A percentile compares a stretch with the other conserved stretches of the same genome.
Evolutionary conservation across 2,797 vertebrate species (phyloP).

Genomic region (Hoplostethus atlanticus): DNA sequence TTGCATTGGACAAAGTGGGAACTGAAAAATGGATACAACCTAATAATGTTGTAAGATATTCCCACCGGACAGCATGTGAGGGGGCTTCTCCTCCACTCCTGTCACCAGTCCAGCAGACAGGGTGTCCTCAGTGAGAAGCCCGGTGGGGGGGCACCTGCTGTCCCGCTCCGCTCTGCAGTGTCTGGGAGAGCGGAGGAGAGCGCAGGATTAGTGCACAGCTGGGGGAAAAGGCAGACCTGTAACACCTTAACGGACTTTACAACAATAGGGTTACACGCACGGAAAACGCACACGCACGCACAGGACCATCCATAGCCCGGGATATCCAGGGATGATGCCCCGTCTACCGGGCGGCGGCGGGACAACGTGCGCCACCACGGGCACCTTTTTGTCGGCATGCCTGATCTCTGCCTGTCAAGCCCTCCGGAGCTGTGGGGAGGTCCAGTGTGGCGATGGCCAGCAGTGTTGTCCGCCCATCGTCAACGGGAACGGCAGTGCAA

Average conservation of each 20-base stretch:
- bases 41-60: slow-evolving; percentile 63
- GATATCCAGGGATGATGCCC: slow-evolving; percentile 71
- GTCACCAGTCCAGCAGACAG: slow-evolving; percentile 47
- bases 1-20: background rate
- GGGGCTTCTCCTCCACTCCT: slow-evolving; percentile 35
- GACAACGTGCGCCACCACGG: slow-evolving; percentile 58
- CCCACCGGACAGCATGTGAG: slow-evolving; percentile 33
- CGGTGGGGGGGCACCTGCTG: slow-evolving; percentile 65
- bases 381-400: slow-evolving; percentile 76
- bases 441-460: slow-evolving; percentile 88
- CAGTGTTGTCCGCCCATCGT: slow-evolving; percentile 86
- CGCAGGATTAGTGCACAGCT: slow-evolving; percentile 55
- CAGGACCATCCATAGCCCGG: background rate
- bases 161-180: slow-evolving; percentile 63
- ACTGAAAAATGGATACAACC: slow-evolving; percentile 16
- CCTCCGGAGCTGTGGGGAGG: slow-evolving; percentile 86
- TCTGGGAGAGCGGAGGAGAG: slow-evolving; percentile 33
- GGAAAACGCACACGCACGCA: slow-evolving; percentile 34
- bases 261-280: slow-evolving; percentile 8
- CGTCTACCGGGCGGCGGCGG: slow-evolving; percentile 68
- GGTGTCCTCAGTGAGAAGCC: slow-evolving; percentile 38
- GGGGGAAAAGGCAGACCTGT: slow-evolving; percentile 47
- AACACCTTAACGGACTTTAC: slow-evolving; percentile 59
- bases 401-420: slow-evolving; percentile 83
- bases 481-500: slow-evolving; percentile 78